Evolutionary conservation across 2,113 vertebrate species (phyloP).

Genomic region (Copsychus sechellarum): DNA sequence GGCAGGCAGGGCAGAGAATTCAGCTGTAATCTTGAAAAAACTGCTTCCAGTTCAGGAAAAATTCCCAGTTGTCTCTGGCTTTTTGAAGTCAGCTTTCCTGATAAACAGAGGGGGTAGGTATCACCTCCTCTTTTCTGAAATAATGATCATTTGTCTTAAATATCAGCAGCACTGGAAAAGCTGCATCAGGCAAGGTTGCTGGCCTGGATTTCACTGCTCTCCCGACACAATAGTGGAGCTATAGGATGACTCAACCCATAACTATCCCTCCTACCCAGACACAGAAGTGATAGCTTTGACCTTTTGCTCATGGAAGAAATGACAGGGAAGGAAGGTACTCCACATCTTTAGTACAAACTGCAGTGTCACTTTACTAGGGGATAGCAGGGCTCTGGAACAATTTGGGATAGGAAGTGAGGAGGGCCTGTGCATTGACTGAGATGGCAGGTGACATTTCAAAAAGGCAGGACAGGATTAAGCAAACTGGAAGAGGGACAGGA

Average conservation of each 20-base stretch:
- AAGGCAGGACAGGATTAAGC: slow-evolving; percentile 24
- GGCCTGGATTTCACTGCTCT: background rate
- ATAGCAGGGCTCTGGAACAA: background rate
- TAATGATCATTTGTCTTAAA: slow-evolving; percentile 23
- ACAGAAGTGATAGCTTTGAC: slow-evolving; percentile 35
- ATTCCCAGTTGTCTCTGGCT: background rate
- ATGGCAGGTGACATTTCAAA: slow-evolving; percentile 25
- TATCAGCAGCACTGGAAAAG: slow-evolving; percentile 2
- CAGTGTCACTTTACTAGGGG: slow-evolving; percentile 13
- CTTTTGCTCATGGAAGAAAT: slow-evolving; percentile 56
- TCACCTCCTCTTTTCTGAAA: slow-evolving; percentile 10
- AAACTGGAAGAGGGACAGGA: background rate
- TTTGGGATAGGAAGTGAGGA: slow-evolving; percentile 25
- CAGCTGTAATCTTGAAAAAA: background rate
- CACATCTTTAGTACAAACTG: background rate
- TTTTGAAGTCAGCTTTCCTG: background rate
- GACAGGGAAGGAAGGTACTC: background rate
- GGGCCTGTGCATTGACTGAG: background rate
- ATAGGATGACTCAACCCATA: slow-evolving; percentile 13
- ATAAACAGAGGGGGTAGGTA: background rate
- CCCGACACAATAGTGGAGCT: background rate
- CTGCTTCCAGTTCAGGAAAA: background rate
- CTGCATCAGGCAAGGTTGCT: background rate
- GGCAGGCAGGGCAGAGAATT: background rate
- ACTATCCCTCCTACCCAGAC: slow-evolving; percentile 12